These are phyloP conservation scores for sheep (Ovis aries) DNA, from an alignment of 2,113 vertebrate genomes.

Conservation along the genomic window ARS-UI_Ramb_v3.0 NC_056057.1:38861501-38862000, in stretches of 20 bases:
- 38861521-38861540: neutral
- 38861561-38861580: neutral
- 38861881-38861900: neutral
- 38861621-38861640: neutral
- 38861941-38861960: neutral
- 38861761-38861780: neutral
- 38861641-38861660: neutral
- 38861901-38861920: neutral
- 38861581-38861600: neutral
- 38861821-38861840: neutral
- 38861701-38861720: neutral
- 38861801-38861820: neutral
- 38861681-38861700: neutral
- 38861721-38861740: neutral
- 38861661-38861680: neutral
- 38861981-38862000: neutral
- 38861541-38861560: slow-evolving; percentile 10
- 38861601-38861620: neutral
- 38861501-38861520: neutral
- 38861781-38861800: neutral
- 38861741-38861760: neutral
- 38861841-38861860: too few species aligned
- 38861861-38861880: neutral
- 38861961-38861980: neutral
- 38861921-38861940: neutral